phyloP scores from a whole-genome alignment of 1,140 invertebrate genomes.

The Belonocnema kinseyi region DNA sequence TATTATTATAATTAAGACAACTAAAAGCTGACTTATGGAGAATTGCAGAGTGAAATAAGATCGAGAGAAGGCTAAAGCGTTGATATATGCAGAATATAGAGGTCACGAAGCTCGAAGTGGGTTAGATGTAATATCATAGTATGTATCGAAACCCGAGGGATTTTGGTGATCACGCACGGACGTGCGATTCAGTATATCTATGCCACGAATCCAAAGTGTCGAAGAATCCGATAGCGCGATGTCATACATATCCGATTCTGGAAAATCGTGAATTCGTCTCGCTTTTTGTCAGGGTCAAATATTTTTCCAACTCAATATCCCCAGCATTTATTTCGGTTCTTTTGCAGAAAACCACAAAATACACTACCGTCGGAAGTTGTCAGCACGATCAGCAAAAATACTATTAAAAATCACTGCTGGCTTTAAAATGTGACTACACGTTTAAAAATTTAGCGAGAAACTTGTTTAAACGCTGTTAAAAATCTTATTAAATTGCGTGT shows the following conservation, averaged over 20 bases:
- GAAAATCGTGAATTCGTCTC: background rate
- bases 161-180: slow-evolving; percentile 53
- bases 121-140: background rate
- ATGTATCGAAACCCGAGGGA: slow-evolving; percentile 34
- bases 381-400: no score
- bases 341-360: background rate
- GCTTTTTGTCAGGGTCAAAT: background rate
- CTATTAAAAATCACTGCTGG: no score
- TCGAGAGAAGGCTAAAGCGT: background rate
- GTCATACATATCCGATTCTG: slow-evolving; percentile 62
- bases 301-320: slow-evolving; percentile 37
- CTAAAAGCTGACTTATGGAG: no score
- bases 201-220: slow-evolving; percentile 53
- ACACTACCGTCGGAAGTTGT: no score
- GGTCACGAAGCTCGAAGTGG: background rate
- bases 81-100: background rate
- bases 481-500: no score
- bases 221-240: slow-evolving; percentile 40
- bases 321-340: slow-evolving; percentile 58
- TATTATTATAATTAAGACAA: no score
- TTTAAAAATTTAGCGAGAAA: no score
- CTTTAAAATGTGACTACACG: no score
- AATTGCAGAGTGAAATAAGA: background rate
- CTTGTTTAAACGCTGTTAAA: no score
- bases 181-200: slow-evolving; percentile 53